phyloP scores from a whole-genome alignment of 2,113 vertebrate genomes.

The Colius striatus region DNA sequence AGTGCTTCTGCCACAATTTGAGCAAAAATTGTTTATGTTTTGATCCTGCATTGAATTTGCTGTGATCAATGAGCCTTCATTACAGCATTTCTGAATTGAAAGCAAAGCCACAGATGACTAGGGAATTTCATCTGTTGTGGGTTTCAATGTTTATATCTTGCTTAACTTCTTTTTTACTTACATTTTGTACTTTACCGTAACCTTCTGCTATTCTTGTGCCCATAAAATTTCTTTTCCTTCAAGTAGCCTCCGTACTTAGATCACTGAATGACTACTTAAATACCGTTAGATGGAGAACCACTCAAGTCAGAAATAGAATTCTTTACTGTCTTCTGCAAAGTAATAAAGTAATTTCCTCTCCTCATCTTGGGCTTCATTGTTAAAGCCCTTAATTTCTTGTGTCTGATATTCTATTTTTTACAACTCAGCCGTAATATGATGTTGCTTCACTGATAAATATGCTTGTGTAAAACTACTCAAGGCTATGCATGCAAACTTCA shows the following conservation, averaged over 20 bases:
- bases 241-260: background rate
- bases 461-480: background rate
- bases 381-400: background rate
- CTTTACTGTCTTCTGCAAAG: background rate
- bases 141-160: rapidly evolving
- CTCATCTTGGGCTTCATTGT: background rate
- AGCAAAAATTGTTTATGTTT: background rate
- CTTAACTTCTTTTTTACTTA: background rate
- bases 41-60: background rate
- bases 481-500: background rate
- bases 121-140: background rate
- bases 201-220: background rate
- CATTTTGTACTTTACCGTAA: background rate
- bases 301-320: background rate
- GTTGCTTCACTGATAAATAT: background rate
- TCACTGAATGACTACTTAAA: background rate
- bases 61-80: background rate
- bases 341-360: background rate
- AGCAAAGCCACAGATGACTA: background rate
- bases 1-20: background rate
- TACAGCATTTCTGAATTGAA: background rate
- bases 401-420: background rate
- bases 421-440: background rate
- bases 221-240: background rate
- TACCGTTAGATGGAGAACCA: background rate